Evolutionary conservation across 2,113 vertebrate species (phyloP).

Genomic region (Perca fluviatilis): DNA sequence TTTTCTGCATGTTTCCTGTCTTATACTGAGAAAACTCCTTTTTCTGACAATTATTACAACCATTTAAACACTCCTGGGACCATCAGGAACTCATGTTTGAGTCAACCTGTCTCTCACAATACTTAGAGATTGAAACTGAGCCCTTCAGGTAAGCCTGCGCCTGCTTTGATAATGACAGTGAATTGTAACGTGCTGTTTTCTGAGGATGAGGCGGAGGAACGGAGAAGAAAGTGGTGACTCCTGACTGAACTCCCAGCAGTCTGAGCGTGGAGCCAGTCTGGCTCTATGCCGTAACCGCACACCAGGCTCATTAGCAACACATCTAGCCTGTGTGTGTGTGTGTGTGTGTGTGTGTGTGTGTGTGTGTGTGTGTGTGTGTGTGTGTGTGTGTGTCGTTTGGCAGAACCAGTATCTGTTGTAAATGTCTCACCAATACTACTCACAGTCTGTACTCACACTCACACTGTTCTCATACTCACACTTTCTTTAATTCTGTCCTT

Average conservation of each 20-base stretch:
- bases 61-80: conserved; percentile 57
- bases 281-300: conserved; percentile 69
- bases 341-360: conserved; percentile 48
- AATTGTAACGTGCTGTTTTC: conserved; percentile 57
- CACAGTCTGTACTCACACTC: conserved; percentile 47
- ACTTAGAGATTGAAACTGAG: conserved; percentile 54
- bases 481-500: conserved; percentile 51
- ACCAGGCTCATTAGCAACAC: conserved; percentile 78
- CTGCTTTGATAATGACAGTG: conserved; percentile 74
- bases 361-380: conserved; percentile 22
- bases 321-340: conserved; percentile 46
- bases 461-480: conserved; percentile 34
- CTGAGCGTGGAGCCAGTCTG: conserved; percentile 68
- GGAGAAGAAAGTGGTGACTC: conserved; percentile 71
- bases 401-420: conserved; percentile 36
- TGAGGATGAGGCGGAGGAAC: conserved; percentile 59
- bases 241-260: conserved; percentile 78
- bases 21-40: conserved; percentile 38
- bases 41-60: conserved; percentile 60
- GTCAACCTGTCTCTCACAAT: conserved; percentile 55
- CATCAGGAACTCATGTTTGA: conserved; percentile 48
- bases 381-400: conserved; percentile 5
- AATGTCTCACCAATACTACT: conserved; percentile 51
- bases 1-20: conserved; percentile 15
- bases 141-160: conserved; percentile 64